Evolutionary conservation across 1,140 invertebrate species (phyloP), one percentile per base, ranked within the genome.

Genomic region (Octopus bimaculoides): DNA sequence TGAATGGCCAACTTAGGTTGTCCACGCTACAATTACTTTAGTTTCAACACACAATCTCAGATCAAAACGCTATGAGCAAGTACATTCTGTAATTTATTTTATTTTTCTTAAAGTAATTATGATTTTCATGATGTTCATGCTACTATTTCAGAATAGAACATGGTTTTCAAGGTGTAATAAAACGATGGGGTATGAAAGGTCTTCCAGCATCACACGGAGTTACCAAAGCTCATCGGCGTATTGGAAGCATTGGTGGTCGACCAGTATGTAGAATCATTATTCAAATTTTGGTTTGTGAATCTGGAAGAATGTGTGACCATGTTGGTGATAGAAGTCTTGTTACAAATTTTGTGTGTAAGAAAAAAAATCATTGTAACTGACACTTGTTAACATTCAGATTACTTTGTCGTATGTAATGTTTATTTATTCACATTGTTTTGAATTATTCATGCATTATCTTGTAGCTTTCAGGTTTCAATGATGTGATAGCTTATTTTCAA

Each of bases 91-190:
- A 92, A 98, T 98, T 96, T 98, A 92, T 93, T 92, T 77, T 12
- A 12, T 54, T 61, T 73, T 82, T 66, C 14, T 20, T 52, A 8
- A 8, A 12, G 14, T 66, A 17, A 14, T 20, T 41, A 12, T 52
- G n/a, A 61, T 61, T 71, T 71, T 9, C 8, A 14, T 71, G 0
- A 41, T 41, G 0, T 17, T 71, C 17, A 54, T 81, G 52, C 83
- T 69, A 73, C 52, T 78, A 20, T 84, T 87, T 71, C 82, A 89
- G 88, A 17, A 93, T 97, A 73, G 94, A 97, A 87, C 92, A 94
- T 87, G 98, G 98, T n/a, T 99, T 99, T 88, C 97, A 99, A 93
- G 98, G 98, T 77, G 98, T 98, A 0, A 95, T 99, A 91, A 98
- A 96, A 91, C 92, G 98, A 53, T 98, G 96, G 93, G 96, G 96